Conservation (phyloP, 2,888 invertebrate genomes). For the Spisula subtruncata region DNA sequence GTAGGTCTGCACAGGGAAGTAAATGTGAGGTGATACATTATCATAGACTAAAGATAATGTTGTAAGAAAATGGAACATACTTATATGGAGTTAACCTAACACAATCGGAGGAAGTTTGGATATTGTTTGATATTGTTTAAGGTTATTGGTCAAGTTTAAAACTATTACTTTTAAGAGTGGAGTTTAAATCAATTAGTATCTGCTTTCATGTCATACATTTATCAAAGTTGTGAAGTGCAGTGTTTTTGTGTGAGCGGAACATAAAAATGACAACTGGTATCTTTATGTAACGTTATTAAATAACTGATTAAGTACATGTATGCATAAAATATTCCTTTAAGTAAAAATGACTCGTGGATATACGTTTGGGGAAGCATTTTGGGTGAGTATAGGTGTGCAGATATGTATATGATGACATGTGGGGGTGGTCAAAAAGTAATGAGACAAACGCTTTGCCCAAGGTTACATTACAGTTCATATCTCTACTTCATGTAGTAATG, state of each 20-base stretch:
- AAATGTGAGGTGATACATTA: neutral
- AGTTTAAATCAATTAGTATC: neutral
- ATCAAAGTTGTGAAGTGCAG: neutral
- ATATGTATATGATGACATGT: no score
- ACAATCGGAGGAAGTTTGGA: neutral
- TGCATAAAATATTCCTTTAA: neutral
- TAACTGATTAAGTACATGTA: neutral
- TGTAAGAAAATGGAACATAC: neutral
- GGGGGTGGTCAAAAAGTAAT: no score
- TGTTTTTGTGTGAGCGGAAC: neutral
- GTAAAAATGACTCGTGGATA: slow-evolving; percentile 58
- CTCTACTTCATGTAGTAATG: no score
- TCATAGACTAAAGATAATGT: neutral
- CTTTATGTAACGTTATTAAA: neutral
- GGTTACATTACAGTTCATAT: no score
- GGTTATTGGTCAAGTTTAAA: neutral
- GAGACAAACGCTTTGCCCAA: no score
- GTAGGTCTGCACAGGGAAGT: neutral
- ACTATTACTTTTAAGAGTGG: neutral
- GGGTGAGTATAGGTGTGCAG: no score
- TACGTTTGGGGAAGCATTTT: slow-evolving; percentile 58
- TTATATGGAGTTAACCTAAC: neutral
- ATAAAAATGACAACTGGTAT: neutral
- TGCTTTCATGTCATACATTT: neutral
- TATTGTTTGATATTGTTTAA: neutral